Conservation (phyloP, 1,140 invertebrate genomes). For the Bombus soroeensis region DNA sequence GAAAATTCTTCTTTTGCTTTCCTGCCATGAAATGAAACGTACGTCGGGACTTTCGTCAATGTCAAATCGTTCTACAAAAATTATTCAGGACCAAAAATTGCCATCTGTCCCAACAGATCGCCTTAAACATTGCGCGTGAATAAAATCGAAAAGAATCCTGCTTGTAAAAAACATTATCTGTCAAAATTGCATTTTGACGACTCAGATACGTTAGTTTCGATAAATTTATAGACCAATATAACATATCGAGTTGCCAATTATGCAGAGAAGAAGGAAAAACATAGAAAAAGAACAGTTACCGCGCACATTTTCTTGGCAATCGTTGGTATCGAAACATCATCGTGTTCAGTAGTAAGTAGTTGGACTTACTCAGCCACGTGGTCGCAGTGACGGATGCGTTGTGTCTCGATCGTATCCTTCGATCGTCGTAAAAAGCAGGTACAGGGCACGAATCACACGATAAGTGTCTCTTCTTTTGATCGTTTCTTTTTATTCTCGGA, state of each 20-base stretch:
- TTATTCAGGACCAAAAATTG: no score
- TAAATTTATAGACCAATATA: no score
- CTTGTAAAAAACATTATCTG: no score
- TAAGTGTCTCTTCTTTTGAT: slow-evolving; percentile 21
- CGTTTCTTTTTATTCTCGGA: slow-evolving; percentile 34
- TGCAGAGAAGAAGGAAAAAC: neutral
- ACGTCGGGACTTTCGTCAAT: no score
- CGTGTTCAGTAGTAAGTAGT: slow-evolving; percentile 23
- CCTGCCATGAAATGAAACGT: no score
- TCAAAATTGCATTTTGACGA: no score
- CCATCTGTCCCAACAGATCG: neutral
- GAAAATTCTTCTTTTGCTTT: no score
- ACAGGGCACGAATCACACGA: slow-evolving; percentile 58
- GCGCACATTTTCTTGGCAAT: neutral
- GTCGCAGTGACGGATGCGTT: slow-evolving; percentile 55
- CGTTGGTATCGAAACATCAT: neutral
- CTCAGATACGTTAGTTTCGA: no score
- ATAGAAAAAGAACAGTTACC: neutral
- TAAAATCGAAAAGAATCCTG: neutral
- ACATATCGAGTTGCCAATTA: no score
- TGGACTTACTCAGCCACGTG: slow-evolving; percentile 80
- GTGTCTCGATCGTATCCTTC: slow-evolving; percentile 55
- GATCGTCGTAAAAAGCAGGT: slow-evolving; percentile 54
- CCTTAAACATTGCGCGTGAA: neutral
- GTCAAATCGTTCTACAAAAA: neutral